These are phyloP conservation scores for Leptinotarsa juncta DNA, from an alignment of 2,888 invertebrate species.

Conservation along the genomic window DNA sequence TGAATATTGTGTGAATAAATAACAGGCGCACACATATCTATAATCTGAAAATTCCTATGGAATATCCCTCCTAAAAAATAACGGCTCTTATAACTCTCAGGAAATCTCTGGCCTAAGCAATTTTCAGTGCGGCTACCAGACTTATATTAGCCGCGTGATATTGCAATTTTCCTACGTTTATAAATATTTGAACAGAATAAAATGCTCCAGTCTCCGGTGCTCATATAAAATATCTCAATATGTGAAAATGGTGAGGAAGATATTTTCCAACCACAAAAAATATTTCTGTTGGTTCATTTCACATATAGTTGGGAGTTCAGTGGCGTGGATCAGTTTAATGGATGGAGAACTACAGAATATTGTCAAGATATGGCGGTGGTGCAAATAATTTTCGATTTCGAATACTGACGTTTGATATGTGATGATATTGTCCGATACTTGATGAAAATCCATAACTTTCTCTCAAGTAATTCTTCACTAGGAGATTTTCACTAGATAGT, in stretches of 20 bases:
- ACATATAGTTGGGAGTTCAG: background rate
- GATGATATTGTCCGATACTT: too few relatives aligned
- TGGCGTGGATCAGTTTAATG: background rate
- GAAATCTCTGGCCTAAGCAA: background rate
- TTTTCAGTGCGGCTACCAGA: conserved; percentile 2
- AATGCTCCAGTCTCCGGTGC: conserved; percentile 7
- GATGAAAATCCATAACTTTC: too few relatives aligned
- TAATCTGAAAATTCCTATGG: background rate
- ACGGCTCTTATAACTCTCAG: background rate
- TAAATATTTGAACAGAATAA: conserved; percentile 17
- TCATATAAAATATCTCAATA: conserved; percentile 5
- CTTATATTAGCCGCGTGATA: conserved; percentile 10
- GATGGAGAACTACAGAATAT: too few relatives aligned
- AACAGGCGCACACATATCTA: background rate
- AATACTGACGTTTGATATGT: too few relatives aligned
- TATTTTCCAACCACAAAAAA: background rate
- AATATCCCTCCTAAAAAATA: background rate
- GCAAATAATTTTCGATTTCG: too few relatives aligned
- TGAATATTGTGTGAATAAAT: background rate
- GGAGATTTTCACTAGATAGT: too few relatives aligned
- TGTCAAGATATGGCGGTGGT: too few relatives aligned
- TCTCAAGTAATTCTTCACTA: too few relatives aligned
- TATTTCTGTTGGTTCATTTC: background rate
- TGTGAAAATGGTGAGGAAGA: background rate
- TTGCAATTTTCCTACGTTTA: conserved; percentile 12